A percentile compares a stretch with the other conserved stretches of the same genome.
Conservation (phyloP, 2,888 invertebrate species). For the Pristionchus fissidentatus region DNA sequence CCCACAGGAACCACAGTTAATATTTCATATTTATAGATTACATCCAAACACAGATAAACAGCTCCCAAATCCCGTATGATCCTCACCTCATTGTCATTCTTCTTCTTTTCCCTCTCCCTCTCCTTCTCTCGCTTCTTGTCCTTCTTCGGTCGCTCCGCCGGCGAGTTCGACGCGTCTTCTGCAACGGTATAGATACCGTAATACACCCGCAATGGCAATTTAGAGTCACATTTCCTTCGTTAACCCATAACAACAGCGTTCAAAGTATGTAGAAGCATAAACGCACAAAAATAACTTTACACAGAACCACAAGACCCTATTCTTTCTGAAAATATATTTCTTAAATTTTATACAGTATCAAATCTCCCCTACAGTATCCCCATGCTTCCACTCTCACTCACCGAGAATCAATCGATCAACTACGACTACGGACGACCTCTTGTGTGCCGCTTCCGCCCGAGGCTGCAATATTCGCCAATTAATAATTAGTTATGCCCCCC, state of each 20-base stretch:
- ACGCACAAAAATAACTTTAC: too few species aligned
- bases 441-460: neutral
- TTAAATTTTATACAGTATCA: too few species aligned
- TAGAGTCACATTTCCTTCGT: too few species aligned
- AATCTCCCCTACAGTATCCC: neutral
- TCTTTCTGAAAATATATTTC: too few species aligned
- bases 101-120: neutral
- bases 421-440: neutral
- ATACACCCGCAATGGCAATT: too few species aligned
- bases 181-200: neutral
- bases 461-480: neutral
- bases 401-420: neutral
- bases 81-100: neutral
- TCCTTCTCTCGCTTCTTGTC: slow-evolving; percentile 8
- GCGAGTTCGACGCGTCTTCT: neutral
- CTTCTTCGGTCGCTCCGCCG: slow-evolving; percentile 4
- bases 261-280: too few species aligned
- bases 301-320: too few species aligned
- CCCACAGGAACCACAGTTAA: too few species aligned
- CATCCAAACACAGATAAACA: too few species aligned
- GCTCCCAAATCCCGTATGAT: neutral
- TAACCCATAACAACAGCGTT: too few species aligned
- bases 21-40: too few species aligned
- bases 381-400: neutral
- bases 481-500: neutral